A percentile compares a stretch with the other conserved stretches of the same genome.
Conservation (phyloP, 2,113 vertebrate species). For the Rana temporaria region DNA sequence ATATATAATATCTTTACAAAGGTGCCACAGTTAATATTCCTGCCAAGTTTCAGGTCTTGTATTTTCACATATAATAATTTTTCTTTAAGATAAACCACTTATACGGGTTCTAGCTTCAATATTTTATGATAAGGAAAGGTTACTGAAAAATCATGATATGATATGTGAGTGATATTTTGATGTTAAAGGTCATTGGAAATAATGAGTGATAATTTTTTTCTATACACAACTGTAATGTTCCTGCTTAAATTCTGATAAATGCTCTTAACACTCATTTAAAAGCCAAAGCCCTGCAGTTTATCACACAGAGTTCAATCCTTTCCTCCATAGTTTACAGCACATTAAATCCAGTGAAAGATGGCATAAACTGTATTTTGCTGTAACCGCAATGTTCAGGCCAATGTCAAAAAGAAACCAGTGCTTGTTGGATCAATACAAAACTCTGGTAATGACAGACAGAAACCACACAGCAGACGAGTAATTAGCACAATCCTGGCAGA, state of each 20-base stretch:
- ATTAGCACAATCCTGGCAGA: too few relatives aligned
- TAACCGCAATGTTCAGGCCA: too few relatives aligned
- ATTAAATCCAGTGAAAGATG: neutral
- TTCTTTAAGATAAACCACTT: neutral
- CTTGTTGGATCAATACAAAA: too few relatives aligned
- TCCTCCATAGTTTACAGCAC: neutral
- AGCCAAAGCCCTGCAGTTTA: neutral
- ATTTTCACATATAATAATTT: neutral
- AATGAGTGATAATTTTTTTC: conserved; percentile 4
- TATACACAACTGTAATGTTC: neutral
- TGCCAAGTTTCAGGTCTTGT: too few relatives aligned
- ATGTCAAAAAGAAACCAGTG: too few relatives aligned
- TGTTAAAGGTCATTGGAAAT: conserved; percentile 15
- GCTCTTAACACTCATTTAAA: neutral
- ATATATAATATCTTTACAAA: too few relatives aligned
- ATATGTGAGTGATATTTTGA: conserved; percentile 23
- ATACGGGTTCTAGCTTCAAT: neutral
- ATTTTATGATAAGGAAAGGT: conserved; percentile 13
- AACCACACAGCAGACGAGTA: too few relatives aligned
- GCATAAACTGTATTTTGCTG: neutral
- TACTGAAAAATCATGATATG: conserved; percentile 6
- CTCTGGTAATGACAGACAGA: too few relatives aligned
- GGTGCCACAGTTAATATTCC: too few relatives aligned
- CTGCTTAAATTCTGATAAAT: conserved; percentile 15
- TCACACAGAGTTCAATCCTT: neutral